Evolutionary conservation across 2,797 vertebrate genomes (phyloP), one percentile per base, ranked within the genome.

Genomic region (Sebastes melanostomus): DNA sequence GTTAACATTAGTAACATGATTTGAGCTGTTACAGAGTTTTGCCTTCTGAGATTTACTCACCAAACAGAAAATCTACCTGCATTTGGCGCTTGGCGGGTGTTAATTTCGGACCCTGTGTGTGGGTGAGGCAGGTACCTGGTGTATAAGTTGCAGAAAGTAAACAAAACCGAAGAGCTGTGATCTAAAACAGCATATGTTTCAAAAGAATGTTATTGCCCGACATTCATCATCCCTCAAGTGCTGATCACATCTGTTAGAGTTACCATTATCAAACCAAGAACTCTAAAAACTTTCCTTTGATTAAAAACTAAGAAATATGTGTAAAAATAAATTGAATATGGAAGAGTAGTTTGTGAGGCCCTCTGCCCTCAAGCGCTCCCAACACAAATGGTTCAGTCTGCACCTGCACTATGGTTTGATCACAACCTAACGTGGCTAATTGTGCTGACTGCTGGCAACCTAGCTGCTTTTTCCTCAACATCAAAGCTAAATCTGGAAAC

Each of bases 401-500:
- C 80, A 86, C 83, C 87, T 90, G 83, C 75, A 70, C 50, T 14
- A 1, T 5, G 69, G 83, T 72, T 89, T 88, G 88, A 89, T 92
- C 89, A 83, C 3, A 66, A 66, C 61, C 78, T 8, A 68, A 91
- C 63, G 71, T 88, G 85, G 84, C 68, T 88, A 90, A 91, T 91
- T 80, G 86, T 78, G 78, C 59, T 72, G 89, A 89, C 88, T 89
- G 88, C 79, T 91, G 88, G 84, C 79, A 89, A 46, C 56, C 52
- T 12, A 66, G 32, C 70, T 72, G 73, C 65, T 55, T 72, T 80
- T 66, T 73, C 72, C 60, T 80, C 46, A 46, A 83, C 88, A 86
- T 91, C 88, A 90, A 90, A 91, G 86, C 81, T 73, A 82, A 89
- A 89, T 81, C 67, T 87, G 86, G 73, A 85, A 59, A 16, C 18